Evolutionary conservation across 2,113 vertebrate genomes (phyloP), one percentile per base, ranked within the genome.

Genomic region (Clupea harengus): DNA sequence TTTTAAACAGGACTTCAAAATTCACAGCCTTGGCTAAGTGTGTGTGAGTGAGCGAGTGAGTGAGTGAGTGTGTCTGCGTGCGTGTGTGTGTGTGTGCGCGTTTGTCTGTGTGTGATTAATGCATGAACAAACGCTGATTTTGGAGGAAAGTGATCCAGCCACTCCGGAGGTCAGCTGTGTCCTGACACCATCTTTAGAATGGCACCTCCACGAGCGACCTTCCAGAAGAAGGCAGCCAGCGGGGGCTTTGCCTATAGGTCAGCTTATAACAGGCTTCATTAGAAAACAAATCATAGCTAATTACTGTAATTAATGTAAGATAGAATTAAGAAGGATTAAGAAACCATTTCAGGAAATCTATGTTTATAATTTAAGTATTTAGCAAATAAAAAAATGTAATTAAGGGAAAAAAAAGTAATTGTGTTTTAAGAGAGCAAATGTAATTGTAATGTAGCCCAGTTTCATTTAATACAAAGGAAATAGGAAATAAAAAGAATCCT

Each of bases 1-100:
- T 95, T 96, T 97, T 96, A 97, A 96, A 95, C 94, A 39, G 39
- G 39, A 39, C 39, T 39, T 39, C 39, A 39, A 39, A 39, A 39
- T 39, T 39, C 39, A 96, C 95, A 95, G 95, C 95, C 94, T 94
- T 64, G 92, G 93, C 95, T 94, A 93, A 94, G 95, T 91, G 93
- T 94, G 92, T 93, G 87, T 93, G 92, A 95, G 57, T 84, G 93
- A 94, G 93, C 93, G 91, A 90, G 90, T 93, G 93, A 92, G 93
- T 93, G 92, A 86, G 88, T 91, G 92, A 93, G 81, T 88, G 75
- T 72, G 72, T 50, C 10, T 84, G 86, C 82, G 78, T 81, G 80
- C 80, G 20, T 83, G 82, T 81, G 17, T 78, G 60, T 85, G 28
- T 85, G 64, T 86, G 78, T 45, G n/a, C 46, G 67, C 2, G 39